These are phyloP conservation scores for Morinoia aosen DNA, from an alignment of 2,888 invertebrate species.

Conservation along the genomic window DNA sequence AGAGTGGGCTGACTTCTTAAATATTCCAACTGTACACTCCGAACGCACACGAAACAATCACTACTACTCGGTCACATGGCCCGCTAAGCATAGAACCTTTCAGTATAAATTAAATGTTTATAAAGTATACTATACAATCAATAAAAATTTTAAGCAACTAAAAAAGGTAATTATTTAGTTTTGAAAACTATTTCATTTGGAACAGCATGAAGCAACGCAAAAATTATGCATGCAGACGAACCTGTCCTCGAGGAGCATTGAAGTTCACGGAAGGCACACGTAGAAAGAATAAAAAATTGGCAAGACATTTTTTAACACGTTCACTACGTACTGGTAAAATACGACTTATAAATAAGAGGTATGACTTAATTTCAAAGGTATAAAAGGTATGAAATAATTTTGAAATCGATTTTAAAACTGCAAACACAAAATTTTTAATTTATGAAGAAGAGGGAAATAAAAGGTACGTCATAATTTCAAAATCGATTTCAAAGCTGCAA, in stretches of 20 bases:
- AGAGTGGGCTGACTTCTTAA: background rate
- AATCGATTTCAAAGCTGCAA: too few relatives aligned
- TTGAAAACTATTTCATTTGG: background rate
- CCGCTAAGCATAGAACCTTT: background rate
- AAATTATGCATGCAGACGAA: background rate
- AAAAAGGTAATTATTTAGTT: background rate
- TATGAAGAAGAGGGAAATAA: too few relatives aligned
- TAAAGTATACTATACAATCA: background rate
- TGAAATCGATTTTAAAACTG: too few relatives aligned
- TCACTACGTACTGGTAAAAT: too few relatives aligned
- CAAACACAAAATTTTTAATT: too few relatives aligned
- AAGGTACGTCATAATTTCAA: too few relatives aligned
- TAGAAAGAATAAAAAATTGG: background rate
- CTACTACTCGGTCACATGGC: background rate
- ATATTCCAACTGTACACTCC: background rate
- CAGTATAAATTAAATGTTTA: background rate
- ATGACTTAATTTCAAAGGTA: too few relatives aligned
- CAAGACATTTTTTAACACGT: too few relatives aligned
- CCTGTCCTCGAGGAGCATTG: background rate
- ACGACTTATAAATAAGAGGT: too few relatives aligned
- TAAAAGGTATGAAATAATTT: too few relatives aligned
- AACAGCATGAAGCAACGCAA: background rate
- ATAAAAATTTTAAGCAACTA: background rate
- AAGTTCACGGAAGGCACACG: background rate
- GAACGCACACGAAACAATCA: background rate